phyloP scores from a whole-genome alignment of 2,113 vertebrate genomes.

The Psephotus haematonotus region DNA sequence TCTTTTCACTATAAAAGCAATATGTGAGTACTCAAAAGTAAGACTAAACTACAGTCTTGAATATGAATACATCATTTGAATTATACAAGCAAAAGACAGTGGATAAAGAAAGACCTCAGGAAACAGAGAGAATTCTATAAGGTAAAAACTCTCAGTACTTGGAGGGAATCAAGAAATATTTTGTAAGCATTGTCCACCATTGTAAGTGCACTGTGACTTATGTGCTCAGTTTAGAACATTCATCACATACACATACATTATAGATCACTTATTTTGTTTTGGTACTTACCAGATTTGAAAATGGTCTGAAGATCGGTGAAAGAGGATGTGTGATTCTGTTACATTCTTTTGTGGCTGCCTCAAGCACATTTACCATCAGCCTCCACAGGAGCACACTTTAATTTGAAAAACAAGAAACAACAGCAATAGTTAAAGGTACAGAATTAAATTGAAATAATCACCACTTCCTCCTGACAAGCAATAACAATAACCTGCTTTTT shows the following conservation, averaged over 20 bases:
- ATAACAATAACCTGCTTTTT: neutral
- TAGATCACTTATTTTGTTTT: neutral
- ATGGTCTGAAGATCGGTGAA: neutral
- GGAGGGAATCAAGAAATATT: neutral
- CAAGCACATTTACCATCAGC: neutral
- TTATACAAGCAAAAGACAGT: neutral
- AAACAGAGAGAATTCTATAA: neutral
- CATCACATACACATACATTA: neutral
- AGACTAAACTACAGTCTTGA: neutral
- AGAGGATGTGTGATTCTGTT: neutral
- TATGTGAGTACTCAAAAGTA: neutral
- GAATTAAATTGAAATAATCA: neutral
- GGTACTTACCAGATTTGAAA: conserved; percentile 1
- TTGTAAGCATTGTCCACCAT: neutral
- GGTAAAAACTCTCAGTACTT: neutral
- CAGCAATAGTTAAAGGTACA: neutral
- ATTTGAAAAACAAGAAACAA: conserved; percentile 45
- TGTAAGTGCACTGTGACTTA: neutral
- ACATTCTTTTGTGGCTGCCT: neutral
- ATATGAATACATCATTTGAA: neutral
- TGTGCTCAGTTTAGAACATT: neutral
- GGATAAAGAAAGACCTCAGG: neutral
- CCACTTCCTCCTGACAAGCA: conserved; percentile 37
- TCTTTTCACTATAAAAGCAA: neutral
- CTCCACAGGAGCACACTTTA: neutral